These are phyloP conservation scores for Lamellibrachia satsuma DNA, from an alignment of 2,888 invertebrate genomes.

Conservation along the genomic window DNA sequence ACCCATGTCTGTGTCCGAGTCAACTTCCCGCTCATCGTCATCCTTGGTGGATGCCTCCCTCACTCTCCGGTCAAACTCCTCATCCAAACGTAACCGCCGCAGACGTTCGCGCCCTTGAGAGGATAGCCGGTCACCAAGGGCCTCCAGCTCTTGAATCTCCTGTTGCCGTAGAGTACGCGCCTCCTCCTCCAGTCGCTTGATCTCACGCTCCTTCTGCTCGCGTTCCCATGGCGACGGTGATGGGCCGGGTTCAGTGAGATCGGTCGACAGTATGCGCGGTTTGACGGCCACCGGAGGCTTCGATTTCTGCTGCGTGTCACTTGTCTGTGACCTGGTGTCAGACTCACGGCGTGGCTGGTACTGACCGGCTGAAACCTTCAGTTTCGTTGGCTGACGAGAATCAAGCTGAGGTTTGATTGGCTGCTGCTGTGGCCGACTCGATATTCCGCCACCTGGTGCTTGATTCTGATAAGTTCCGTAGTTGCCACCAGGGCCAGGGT, in stretches of 20 bases:
- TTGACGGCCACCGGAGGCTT: constrained; percentile 39
- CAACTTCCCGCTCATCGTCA: constrained; percentile 71
- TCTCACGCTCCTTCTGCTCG: constrained; percentile 38
- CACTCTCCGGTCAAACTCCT: constrained; percentile 91
- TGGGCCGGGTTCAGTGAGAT: constrained; percentile 22
- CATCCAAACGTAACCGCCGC: constrained; percentile 79
- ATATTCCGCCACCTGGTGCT: background rate
- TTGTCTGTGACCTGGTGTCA: background rate
- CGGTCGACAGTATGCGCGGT: constrained; percentile 33
- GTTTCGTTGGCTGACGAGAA: background rate
- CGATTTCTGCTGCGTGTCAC: constrained; percentile 19
- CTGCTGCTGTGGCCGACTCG: constrained; percentile 19
- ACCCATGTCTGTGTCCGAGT: constrained; percentile 51
- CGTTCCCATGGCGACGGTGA: constrained; percentile 82
- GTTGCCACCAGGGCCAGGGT: background rate
- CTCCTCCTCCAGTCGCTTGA: constrained; percentile 38
- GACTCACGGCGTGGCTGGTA: constrained; percentile 22
- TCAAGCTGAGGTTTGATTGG: constrained; percentile 18
- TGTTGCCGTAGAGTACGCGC: constrained; percentile 34
- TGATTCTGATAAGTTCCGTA: background rate
- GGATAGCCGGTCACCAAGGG: constrained; percentile 50
- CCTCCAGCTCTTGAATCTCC: constrained; percentile 74
- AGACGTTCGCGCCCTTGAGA: constrained; percentile 59
- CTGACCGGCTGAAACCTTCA: background rate
- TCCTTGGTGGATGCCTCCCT: constrained; percentile 80